Evolutionary conservation across 1,140 invertebrate species (phyloP).

Genomic region (Contarinia nasturtii): DNA sequence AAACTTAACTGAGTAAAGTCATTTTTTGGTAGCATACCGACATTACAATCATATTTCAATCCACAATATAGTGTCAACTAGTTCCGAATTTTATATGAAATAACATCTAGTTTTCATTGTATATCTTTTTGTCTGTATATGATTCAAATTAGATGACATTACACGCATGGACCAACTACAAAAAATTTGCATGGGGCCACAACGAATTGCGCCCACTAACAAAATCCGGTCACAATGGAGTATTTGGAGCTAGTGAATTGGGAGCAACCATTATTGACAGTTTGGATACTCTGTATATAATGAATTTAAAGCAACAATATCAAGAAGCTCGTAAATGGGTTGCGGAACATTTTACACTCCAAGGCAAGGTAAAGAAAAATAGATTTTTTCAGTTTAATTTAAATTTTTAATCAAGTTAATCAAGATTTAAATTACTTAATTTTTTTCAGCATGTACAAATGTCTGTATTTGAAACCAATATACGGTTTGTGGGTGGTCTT

Average conservation of each 20-base stretch:
- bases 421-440: too few species aligned
- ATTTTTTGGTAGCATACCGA: too few species aligned
- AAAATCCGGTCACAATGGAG: slow-evolving; percentile 74
- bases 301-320: slow-evolving; percentile 89
- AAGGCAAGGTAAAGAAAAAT: slow-evolving; percentile 60
- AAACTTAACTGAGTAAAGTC: too few species aligned
- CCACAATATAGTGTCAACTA: too few species aligned
- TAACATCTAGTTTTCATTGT: too few species aligned
- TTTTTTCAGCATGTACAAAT: slow-evolving; percentile 73
- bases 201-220: slow-evolving; percentile 92
- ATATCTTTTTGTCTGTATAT: too few species aligned
- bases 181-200: slow-evolving; percentile 91
- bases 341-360: slow-evolving; percentile 64
- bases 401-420: slow-evolving; percentile 6
- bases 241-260: slow-evolving; percentile 74
- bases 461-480: slow-evolving; percentile 97
- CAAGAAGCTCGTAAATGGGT: slow-evolving; percentile 88
- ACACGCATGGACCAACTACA: slow-evolving; percentile 90
- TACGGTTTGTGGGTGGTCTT: slow-evolving; percentile 91
- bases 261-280: slow-evolving; percentile 95
- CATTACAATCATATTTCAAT: too few species aligned
- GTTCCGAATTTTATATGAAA: too few species aligned
- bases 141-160: slow-evolving; percentile 72
- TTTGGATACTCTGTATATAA: slow-evolving; percentile 91
- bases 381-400: slow-evolving; percentile 2